These are phyloP conservation scores for Leptodactylus fallax DNA, from an alignment of 2,797 vertebrate genomes.

Conservation along the genomic window DNA sequence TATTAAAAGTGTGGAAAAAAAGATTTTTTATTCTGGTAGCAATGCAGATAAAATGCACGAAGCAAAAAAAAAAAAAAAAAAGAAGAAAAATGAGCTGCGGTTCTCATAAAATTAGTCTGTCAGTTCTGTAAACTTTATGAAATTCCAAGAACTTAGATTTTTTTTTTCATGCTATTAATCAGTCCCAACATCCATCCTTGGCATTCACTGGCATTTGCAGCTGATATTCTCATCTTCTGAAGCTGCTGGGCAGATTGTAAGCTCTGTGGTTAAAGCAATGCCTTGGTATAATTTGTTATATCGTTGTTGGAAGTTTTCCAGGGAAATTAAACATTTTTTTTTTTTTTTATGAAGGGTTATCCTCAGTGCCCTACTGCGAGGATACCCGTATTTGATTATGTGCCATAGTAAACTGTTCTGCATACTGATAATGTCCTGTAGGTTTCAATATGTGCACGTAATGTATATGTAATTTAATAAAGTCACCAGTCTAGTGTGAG, in stretches of 20 bases:
- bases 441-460: background rate
- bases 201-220: background rate
- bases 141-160: background rate
- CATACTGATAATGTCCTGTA: conserved; percentile 28
- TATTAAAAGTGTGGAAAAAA: conserved; percentile 21
- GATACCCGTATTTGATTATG: background rate
- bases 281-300: background rate
- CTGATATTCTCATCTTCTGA: background rate
- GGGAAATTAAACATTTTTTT: conserved; percentile 22
- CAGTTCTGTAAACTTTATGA: conserved; percentile 3
- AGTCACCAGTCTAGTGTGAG: background rate
- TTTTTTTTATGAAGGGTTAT: conserved; percentile 42
- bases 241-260: background rate
- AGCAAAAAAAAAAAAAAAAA: background rate
- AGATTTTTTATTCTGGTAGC: conserved; percentile 7
- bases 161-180: background rate
- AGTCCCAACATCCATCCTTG: background rate
- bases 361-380: conserved; percentile 45
- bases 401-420: background rate
- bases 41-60: conserved; percentile 10
- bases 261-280: conserved; percentile 9
- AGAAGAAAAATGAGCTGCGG: background rate
- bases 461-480: conserved; percentile 6
- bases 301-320: conserved; percentile 28
- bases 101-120: conserved; percentile 24